Conservation (phyloP, 2,797 vertebrate species). For the Phoeniculus purpureus region DNA sequence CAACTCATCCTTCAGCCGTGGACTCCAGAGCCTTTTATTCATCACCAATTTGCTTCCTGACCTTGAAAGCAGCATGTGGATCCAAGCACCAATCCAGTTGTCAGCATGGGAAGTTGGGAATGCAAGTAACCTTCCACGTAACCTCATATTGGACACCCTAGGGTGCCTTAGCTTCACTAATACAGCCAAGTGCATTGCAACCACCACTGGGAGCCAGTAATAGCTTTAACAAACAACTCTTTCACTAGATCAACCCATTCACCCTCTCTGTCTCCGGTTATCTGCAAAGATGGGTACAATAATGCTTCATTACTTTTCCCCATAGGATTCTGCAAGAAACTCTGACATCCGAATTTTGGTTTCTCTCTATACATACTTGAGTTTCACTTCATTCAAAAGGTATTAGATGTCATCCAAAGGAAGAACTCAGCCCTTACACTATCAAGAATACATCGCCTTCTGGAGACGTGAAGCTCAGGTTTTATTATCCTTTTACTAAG, state of each 20-base stretch:
- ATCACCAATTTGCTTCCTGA: neutral
- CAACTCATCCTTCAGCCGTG: neutral
- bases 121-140: neutral
- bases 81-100: neutral
- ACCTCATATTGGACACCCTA: neutral
- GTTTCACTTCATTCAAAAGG: conserved; percentile 8
- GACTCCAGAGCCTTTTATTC: neutral
- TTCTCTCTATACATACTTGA: neutral
- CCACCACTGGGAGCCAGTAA: neutral
- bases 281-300: neutral
- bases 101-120: neutral
- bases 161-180: neutral
- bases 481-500: neutral
- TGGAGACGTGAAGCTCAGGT: neutral
- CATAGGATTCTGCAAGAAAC: neutral
- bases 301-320: neutral
- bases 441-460: neutral
- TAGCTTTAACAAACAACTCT: conserved; percentile 32
- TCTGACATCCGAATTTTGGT: neutral
- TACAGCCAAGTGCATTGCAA: neutral
- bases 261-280: conserved; percentile 34
- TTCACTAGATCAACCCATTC: conserved; percentile 41
- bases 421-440: neutral
- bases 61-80: neutral
- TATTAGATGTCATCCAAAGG: neutral